These are phyloP conservation scores for Coregonus clupeaformis DNA, from an alignment of 2,113 vertebrate genomes.

Conservation along the genomic window DNA sequence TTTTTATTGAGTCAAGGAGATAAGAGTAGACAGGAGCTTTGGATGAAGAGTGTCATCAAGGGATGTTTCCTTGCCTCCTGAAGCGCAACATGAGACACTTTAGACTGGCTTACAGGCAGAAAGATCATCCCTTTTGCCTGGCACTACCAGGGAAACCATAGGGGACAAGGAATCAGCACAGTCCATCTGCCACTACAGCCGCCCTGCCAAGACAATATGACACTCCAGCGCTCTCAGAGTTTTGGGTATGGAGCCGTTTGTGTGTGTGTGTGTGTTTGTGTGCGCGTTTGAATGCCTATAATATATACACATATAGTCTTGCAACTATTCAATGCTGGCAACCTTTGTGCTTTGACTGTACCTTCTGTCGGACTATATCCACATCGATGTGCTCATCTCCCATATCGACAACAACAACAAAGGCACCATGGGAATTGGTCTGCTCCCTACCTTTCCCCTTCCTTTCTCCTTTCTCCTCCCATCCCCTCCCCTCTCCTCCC, in stretches of 20 bases:
- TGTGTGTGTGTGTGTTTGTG: constrained; percentile 17
- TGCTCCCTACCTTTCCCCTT: not conserved
- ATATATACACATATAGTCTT: not conserved
- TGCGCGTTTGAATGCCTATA: constrained; percentile 13
- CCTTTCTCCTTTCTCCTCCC: not conserved
- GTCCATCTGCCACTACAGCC: constrained; percentile 65
- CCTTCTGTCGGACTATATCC: not conserved
- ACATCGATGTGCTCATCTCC: not conserved
- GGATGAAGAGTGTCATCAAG: constrained; percentile 10
- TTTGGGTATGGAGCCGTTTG: not conserved
- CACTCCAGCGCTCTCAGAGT: constrained; percentile 7
- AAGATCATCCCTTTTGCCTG: constrained; percentile 32
- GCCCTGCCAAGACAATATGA: constrained; percentile 49
- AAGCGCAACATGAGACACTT: constrained; percentile 26
- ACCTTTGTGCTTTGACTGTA: constrained; percentile 10
- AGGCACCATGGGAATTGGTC: not conserved
- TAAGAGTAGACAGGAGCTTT: not conserved
- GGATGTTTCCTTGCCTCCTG: constrained; percentile 30
- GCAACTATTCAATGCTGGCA: constrained; percentile 3
- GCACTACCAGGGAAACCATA: constrained; percentile 37
- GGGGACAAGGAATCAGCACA: constrained; percentile 56
- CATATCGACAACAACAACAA: not conserved
- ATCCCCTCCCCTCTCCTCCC: not conserved
- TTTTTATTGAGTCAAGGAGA: not conserved
- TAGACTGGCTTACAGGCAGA: constrained; percentile 22